These are phyloP conservation scores for Reinhardtius hippoglossoides DNA, from an alignment of 2,113 vertebrate genomes.

Conservation along the genomic window DNA sequence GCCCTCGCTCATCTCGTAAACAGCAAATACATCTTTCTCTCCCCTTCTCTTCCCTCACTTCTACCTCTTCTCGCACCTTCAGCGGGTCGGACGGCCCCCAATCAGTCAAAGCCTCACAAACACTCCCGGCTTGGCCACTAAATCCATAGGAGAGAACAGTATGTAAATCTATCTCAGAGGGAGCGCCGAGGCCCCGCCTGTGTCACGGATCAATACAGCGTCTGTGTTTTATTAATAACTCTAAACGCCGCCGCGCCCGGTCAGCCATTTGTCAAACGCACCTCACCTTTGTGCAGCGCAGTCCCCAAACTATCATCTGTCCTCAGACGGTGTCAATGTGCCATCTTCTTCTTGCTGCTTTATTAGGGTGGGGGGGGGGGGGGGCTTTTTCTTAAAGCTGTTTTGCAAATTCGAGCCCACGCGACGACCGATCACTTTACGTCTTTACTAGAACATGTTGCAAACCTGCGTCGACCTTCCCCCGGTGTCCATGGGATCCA, in stretches of 20 bases:
- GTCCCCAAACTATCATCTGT: conserved; percentile 45
- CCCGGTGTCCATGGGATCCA: no score
- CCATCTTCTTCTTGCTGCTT: conserved; percentile 23
- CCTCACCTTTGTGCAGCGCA: conserved; percentile 46
- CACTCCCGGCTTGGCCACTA: conserved; percentile 58
- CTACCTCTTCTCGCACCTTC: conserved; percentile 10
- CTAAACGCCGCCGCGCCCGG: conserved; percentile 60
- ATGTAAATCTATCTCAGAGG: conserved; percentile 77
- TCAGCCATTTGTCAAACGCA: conserved; percentile 70
- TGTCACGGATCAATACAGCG: conserved; percentile 67
- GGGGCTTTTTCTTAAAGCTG: background rate
- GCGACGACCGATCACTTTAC: background rate
- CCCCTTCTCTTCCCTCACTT: conserved; percentile 1
- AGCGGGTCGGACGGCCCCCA: conserved; percentile 41
- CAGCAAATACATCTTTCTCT: conserved; percentile 49
- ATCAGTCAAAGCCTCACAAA: conserved; percentile 70
- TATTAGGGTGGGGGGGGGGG: conserved; percentile 18
- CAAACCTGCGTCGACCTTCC: no score
- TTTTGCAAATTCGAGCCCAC: background rate
- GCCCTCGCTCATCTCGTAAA: conserved; percentile 4
- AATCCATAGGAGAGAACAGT: conserved; percentile 73
- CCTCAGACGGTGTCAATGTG: conserved; percentile 41
- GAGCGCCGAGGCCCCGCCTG: conserved; percentile 45
- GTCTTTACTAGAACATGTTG: no score
- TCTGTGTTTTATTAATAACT: conserved; percentile 81